A percentile compares a stretch with the other conserved stretches of the same genome.
phyloP scores from a whole-genome alignment of 2,113 vertebrate genomes.

The Aspiorhynchus laticeps region DNA sequence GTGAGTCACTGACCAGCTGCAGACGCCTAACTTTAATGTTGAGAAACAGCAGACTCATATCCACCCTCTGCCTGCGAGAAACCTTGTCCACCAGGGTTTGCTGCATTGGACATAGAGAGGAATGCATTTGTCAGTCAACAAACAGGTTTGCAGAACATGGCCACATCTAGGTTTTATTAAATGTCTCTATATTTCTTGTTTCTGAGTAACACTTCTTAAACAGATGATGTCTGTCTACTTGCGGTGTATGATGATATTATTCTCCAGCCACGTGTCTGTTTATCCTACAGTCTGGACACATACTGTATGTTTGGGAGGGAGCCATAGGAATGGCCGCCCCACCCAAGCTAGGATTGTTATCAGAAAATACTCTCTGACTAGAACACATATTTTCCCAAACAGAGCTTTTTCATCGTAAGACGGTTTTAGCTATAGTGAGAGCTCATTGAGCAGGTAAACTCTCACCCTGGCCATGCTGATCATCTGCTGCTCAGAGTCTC shows the following conservation, averaged over 20 bases:
- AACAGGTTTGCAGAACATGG: slow-evolving; percentile 26
- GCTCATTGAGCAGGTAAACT: neutral
- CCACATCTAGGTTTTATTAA: neutral
- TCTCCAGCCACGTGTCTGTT: slow-evolving; percentile 41
- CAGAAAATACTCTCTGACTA: slow-evolving; percentile 9
- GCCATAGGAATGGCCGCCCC: slow-evolving; percentile 49
- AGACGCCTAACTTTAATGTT: slow-evolving; percentile 97
- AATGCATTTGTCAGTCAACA: slow-evolving; percentile 57
- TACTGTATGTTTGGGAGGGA: slow-evolving; percentile 46
- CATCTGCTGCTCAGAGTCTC: slow-evolving; percentile 98
- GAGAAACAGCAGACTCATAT: slow-evolving; percentile 98
- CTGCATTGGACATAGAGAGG: slow-evolving; percentile 74
- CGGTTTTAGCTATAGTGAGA: neutral
- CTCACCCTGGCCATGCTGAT: slow-evolving; percentile 97
- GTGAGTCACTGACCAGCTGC: slow-evolving; percentile 95
- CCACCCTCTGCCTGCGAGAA: slow-evolving; percentile 94
- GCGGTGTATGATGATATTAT: slow-evolving; percentile 1
- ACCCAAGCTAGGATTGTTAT: slow-evolving; percentile 51
- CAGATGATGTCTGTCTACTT: neutral
- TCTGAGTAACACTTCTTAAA: neutral
- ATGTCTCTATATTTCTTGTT: neutral
- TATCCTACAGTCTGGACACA: slow-evolving; percentile 46
- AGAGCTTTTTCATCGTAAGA: neutral
- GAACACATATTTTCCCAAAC: neutral
- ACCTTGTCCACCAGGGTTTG: slow-evolving; percentile 99